A percentile compares a stretch with the other conserved stretches of the same genome.
phyloP scores from a whole-genome alignment of 2,888 invertebrate genomes.

The Hirtodrosophila duncani region DNA sequence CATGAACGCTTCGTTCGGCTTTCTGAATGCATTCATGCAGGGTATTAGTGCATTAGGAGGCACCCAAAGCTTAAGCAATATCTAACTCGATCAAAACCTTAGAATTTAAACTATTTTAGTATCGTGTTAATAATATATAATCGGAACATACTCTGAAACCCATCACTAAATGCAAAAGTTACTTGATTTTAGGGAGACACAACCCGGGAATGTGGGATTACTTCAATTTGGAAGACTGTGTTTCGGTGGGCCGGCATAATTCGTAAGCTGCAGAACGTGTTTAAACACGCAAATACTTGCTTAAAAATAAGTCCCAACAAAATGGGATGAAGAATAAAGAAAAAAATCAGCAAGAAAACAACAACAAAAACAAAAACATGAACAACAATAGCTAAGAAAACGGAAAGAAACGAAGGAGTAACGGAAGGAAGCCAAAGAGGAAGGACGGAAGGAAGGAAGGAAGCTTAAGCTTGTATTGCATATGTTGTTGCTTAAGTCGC shows the following conservation, averaged over 20 bases:
- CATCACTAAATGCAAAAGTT: too few relatives aligned
- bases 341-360: conserved; percentile 8
- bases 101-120: too few relatives aligned
- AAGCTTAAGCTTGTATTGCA: conserved; percentile 36
- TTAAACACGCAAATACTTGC: conserved; percentile 68
- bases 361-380: conserved; percentile 10
- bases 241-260: conserved; percentile 37
- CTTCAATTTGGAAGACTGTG: conserved; percentile 15
- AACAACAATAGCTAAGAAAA: conserved; percentile 40
- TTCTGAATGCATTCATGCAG: too few relatives aligned
- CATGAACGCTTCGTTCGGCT: too few relatives aligned
- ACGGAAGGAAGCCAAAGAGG: not conserved
- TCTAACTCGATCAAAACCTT: too few relatives aligned
- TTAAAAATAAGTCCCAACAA: conserved; percentile 54
- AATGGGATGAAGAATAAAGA: conserved; percentile 6
- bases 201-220: not conserved
- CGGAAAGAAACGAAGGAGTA: conserved; percentile 34
- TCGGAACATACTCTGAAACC: too few relatives aligned
- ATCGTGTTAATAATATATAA: too few relatives aligned
- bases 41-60: too few relatives aligned
- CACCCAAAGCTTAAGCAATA: too few relatives aligned
- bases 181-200: conserved; percentile 1
- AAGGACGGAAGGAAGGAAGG: conserved; percentile 21
- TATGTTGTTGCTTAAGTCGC: conserved; percentile 22
- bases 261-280: conserved; percentile 72